These are phyloP conservation scores for Drymonia ruficornis DNA, from an alignment of 2,888 invertebrate genomes.

Conservation along the genomic window DNA sequence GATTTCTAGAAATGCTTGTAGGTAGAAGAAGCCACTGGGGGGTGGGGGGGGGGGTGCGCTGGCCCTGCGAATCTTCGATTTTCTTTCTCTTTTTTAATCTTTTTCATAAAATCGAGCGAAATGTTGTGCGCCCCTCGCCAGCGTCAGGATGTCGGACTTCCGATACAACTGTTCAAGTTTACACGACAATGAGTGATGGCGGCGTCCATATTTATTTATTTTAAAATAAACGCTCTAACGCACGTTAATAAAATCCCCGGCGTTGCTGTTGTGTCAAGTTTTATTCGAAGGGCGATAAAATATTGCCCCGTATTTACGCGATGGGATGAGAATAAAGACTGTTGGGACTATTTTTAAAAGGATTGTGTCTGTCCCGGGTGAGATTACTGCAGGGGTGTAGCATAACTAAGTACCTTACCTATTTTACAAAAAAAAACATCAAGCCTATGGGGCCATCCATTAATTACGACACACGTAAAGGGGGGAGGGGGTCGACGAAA, in stretches of 20 bases:
- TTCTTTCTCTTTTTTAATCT: no score
- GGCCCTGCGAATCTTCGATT: no score
- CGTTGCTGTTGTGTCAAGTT: conserved; percentile 39
- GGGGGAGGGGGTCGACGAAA: no score
- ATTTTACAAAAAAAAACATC: no score
- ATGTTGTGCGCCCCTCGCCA: conserved; percentile 45
- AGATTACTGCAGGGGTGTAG: neutral
- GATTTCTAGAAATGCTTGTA: no score
- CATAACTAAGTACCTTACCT: no score
- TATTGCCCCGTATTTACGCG: conserved; percentile 22
- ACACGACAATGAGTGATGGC: conserved; percentile 70
- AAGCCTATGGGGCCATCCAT: no score
- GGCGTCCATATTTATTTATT: conserved; percentile 61
- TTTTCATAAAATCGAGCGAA: neutral
- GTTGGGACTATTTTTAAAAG: conserved; percentile 2
- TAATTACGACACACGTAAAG: no score
- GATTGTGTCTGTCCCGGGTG: conserved; percentile 3
- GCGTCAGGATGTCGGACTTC: conserved; percentile 76
- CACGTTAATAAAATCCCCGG: conserved; percentile 43
- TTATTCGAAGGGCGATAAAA: conserved; percentile 28
- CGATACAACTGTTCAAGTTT: conserved; percentile 75
- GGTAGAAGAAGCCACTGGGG: no score
- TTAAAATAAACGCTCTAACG: conserved; percentile 62
- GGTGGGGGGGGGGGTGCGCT: no score
- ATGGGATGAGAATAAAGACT: neutral